Evolutionary conservation across 2,797 vertebrate species (phyloP).

Genomic region (Tinamus major): DNA sequence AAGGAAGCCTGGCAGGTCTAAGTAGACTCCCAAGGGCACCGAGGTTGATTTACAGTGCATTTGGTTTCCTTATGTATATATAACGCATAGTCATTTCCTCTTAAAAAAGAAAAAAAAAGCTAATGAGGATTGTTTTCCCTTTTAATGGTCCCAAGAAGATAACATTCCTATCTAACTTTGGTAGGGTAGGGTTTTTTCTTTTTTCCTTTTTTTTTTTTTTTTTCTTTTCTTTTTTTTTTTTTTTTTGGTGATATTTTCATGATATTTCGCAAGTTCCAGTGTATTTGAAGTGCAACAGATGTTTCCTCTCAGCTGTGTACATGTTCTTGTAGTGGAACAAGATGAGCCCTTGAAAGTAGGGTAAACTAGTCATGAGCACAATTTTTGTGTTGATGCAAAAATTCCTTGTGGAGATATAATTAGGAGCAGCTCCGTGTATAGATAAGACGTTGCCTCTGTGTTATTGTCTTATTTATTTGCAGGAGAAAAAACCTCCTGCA

Average conservation of each 20-base stretch:
- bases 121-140: constrained; percentile 8
- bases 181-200: background rate
- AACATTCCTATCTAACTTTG: background rate
- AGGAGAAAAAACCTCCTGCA: background rate
- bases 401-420: background rate
- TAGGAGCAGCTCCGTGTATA: background rate
- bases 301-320: background rate
- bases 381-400: constrained; percentile 11
- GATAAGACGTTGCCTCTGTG: background rate
- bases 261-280: constrained; percentile 19
- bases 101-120: background rate
- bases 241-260: background rate
- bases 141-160: constrained; percentile 29
- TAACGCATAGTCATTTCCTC: constrained; percentile 27
- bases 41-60: constrained; percentile 38
- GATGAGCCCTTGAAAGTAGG: background rate
- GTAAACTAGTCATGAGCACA: background rate
- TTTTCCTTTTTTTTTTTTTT: background rate
- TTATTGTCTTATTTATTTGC: background rate
- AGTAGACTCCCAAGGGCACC: background rate
- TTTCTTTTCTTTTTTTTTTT: background rate
- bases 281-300: constrained; percentile 11
- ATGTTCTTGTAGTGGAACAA: background rate
- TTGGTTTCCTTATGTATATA: constrained; percentile 40
- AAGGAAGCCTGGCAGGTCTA: background rate